Evolutionary conservation across 2,113 vertebrate species (phyloP).

Genomic region (Platanista minor): DNA sequence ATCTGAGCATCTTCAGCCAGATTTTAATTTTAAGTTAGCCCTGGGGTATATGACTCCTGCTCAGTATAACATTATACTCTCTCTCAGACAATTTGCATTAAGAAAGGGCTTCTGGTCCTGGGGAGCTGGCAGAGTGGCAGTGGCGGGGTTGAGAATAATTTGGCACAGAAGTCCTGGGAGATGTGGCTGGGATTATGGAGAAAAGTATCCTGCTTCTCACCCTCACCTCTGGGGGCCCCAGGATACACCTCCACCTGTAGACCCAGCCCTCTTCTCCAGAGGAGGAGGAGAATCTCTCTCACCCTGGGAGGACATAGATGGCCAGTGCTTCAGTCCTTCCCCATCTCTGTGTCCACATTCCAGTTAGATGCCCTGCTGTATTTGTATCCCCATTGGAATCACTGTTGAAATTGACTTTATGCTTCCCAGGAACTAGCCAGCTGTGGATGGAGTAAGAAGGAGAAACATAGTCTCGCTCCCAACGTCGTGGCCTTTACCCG

Average conservation of each 20-base stretch:
- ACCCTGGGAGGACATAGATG: background rate
- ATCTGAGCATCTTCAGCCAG: background rate
- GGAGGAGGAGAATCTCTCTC: background rate
- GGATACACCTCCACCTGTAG: background rate
- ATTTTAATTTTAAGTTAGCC: background rate
- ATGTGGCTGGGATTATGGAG: background rate
- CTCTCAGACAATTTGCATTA: background rate
- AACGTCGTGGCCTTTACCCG: slow-evolving; percentile 96
- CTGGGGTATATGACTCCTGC: background rate
- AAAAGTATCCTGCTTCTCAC: background rate
- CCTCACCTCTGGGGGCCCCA: background rate
- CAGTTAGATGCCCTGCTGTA: background rate
- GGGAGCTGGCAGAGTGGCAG: background rate
- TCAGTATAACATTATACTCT: background rate
- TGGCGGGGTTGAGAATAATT: background rate
- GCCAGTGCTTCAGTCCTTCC: background rate
- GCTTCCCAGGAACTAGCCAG: slow-evolving; percentile 91
- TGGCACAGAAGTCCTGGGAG: background rate
- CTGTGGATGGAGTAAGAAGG: slow-evolving; percentile 96
- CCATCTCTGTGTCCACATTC: background rate
- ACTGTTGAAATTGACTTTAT: slow-evolving; percentile 59
- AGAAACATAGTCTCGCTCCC: slow-evolving; percentile 93
- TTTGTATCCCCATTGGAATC: background rate
- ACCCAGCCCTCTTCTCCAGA: background rate
- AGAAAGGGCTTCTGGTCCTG: background rate